A percentile compares a stretch with the other conserved stretches of the same genome.
Evolutionary conservation across 2,113 vertebrate genomes (phyloP).

Genomic region (Sinocyclocheilus maitianheensis): DNA sequence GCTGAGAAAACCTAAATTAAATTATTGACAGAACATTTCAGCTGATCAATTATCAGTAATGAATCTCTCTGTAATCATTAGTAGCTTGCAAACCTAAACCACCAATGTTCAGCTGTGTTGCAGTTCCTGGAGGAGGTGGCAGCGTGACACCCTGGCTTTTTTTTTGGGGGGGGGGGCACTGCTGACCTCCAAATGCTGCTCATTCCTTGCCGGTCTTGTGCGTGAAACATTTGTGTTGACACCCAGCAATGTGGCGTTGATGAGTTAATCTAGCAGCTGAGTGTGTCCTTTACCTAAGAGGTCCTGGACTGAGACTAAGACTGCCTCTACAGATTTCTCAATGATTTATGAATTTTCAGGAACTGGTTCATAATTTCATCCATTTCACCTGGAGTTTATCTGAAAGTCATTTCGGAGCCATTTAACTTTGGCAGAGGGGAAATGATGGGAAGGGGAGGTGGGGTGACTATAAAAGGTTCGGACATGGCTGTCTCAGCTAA

Average conservation of each 20-base stretch:
- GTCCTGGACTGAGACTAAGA: background rate
- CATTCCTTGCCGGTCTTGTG: slow-evolving; percentile 79
- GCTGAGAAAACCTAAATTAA: slow-evolving; percentile 9
- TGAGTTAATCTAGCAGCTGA: slow-evolving; percentile 86
- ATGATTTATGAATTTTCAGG: background rate
- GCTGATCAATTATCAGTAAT: slow-evolving; percentile 37
- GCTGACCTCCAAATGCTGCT: slow-evolving; percentile 82
- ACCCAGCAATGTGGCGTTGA: slow-evolving; percentile 81
- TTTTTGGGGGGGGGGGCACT: slow-evolving; percentile 64
- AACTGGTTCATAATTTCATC: background rate
- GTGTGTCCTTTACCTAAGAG: slow-evolving; percentile 76
- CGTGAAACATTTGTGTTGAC: slow-evolving; percentile 83
- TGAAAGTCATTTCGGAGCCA: background rate
- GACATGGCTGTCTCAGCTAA: slow-evolving; percentile 46
- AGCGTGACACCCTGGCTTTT: slow-evolving; percentile 72
- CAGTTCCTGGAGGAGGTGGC: slow-evolving; percentile 67
- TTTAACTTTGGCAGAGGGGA: background rate
- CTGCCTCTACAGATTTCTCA: background rate
- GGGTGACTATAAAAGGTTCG: slow-evolving; percentile 52
- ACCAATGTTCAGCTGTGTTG: slow-evolving; percentile 56
- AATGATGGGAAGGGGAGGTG: background rate
- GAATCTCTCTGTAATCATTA: slow-evolving; percentile 49
- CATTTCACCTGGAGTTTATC: background rate
- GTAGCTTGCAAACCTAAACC: slow-evolving; percentile 56
- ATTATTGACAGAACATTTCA: slow-evolving; percentile 30